These are phyloP conservation scores for Cynoglossus semilaevis DNA, from an alignment of 2,113 vertebrate genomes.

Conservation along the genomic window DNA sequence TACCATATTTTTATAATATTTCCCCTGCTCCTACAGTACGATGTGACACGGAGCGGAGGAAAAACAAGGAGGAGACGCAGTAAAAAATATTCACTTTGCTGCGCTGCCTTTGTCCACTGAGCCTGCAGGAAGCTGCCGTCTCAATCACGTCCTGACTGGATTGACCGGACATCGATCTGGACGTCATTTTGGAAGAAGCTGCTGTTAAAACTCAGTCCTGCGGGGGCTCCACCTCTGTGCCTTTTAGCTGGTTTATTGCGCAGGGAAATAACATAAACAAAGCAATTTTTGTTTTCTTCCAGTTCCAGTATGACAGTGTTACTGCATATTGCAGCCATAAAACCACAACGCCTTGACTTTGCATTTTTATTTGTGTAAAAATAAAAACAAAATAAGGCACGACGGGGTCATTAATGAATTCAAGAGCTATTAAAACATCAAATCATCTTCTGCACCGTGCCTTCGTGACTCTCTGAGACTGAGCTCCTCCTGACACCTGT, in stretches of 20 bases:
- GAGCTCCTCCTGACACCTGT: too few species aligned
- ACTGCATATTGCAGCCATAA: neutral
- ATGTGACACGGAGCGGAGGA: neutral
- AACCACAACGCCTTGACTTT: neutral
- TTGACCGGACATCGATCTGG: constrained; percentile 27
- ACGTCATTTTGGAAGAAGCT: constrained; percentile 23
- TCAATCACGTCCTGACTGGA: constrained; percentile 3
- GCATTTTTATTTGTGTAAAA: neutral
- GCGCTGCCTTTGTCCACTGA: constrained; percentile 3
- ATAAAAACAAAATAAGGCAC: neutral
- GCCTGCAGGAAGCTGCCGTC: constrained; percentile 8
- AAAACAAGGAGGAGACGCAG: neutral
- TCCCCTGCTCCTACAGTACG: neutral
- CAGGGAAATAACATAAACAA: neutral
- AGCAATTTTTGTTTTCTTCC: neutral
- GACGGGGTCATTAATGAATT: neutral
- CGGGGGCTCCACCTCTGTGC: neutral
- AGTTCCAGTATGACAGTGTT: neutral
- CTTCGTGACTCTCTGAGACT: too few species aligned
- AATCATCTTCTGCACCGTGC: too few species aligned
- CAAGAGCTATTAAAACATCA: neutral
- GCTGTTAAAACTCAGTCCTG: constrained; percentile 13
- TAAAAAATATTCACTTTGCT: neutral
- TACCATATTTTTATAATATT: neutral
- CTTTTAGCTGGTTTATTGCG: neutral